Evolutionary conservation across 2,888 invertebrate genomes (phyloP).

Genomic region (Eristalis intricaria): DNA sequence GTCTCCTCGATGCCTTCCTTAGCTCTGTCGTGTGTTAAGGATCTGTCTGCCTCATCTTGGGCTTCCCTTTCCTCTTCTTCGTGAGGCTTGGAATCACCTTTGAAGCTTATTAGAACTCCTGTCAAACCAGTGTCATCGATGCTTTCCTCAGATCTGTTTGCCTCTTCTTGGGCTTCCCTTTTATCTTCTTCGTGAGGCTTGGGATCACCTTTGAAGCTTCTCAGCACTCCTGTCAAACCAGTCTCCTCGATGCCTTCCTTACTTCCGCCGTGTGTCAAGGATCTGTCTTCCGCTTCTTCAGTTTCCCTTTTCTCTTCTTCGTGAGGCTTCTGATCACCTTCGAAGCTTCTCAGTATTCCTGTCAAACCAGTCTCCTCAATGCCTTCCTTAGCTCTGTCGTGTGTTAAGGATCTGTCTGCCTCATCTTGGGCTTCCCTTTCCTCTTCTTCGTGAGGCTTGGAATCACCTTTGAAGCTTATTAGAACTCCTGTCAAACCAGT

Average conservation of each 20-base stretch:
- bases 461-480: background rate
- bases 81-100: background rate
- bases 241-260: background rate
- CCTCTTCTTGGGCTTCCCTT: background rate
- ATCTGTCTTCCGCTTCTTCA: too few relatives aligned
- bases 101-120: background rate
- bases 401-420: background rate
- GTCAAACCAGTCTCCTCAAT: background rate
- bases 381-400: background rate
- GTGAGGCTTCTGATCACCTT: too few relatives aligned
- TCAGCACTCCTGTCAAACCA: background rate
- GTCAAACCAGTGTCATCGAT: background rate
- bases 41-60: too few relatives aligned
- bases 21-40: background rate
- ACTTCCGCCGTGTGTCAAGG: background rate
- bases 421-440: background rate
- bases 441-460: background rate
- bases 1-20: too few relatives aligned
- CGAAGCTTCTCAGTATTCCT: background rate
- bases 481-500: background rate
- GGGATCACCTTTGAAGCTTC: background rate
- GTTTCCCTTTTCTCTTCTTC: background rate
- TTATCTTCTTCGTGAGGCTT: background rate
- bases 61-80: background rate
- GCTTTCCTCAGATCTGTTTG: background rate